Evolutionary conservation across 2,797 vertebrate species (phyloP), one percentile per base, ranked within the genome.

Genomic region (Chelonia mydas): DNA sequence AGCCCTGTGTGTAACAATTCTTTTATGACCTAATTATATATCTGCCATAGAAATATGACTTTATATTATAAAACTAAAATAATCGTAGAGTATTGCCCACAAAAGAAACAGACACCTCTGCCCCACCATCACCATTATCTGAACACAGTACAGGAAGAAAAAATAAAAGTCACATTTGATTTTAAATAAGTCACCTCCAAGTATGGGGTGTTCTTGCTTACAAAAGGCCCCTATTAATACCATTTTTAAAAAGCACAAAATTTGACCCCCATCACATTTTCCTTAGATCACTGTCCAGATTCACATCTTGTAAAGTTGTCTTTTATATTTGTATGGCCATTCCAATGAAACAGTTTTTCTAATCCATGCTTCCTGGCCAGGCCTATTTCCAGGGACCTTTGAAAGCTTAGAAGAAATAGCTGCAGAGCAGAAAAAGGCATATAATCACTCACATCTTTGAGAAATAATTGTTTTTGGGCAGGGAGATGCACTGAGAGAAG

Each of bases 321-420:
- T 97, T 96, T 96, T 96, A 96, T 94, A 92, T 96, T 77, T 97
- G 94, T 97, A 96, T 95, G 89, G 93, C 90, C 85, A 91, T 96
- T 95, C 88, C 96, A 95, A 94, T 87, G 90, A 95, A 84, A 94
- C 92, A 84, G 45, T 94, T 94, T 80, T 92, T 87, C 84, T 95
- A 88, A 91, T 96, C 94, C 96, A 94, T 95, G 81, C 76, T 81
- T 87, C 72, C 88, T 87, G 86, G 61, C 92, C 68, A 53, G 85
- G 59, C 81, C 72, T 87, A n/a, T 0, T 55, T 59, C 89, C 80
- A 27, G n/a, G 55, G 68, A 76, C 93, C 59, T 31, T 49, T 77
- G 74, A 77, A 77, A 77, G 15, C 72, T 45, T 68, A 47, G 25
- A 47, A 76, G 47, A 45, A 76, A 28, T 45, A 47, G 45, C 25